These are phyloP conservation scores for Brachymystax lenok DNA, from an alignment of 2,797 vertebrate genomes.

Conservation along the genomic window DNA sequence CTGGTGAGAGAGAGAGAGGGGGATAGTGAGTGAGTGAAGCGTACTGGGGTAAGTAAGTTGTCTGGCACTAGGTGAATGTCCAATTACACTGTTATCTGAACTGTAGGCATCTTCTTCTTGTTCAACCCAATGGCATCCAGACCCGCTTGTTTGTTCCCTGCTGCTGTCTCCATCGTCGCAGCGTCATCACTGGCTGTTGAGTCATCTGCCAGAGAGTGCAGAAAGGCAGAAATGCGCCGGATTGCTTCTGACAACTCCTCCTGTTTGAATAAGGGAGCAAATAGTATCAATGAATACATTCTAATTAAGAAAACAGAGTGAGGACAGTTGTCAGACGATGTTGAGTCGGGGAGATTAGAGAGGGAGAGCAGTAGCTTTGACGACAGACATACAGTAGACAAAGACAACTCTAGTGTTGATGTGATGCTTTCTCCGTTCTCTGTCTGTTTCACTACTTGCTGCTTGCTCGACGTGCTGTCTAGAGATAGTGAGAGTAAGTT, in stretches of 20 bases:
- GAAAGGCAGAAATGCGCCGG: slow-evolving; percentile 81
- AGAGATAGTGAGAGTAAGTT: slow-evolving; percentile 51
- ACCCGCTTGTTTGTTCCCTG: slow-evolving; percentile 80
- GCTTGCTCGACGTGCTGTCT: slow-evolving; percentile 30
- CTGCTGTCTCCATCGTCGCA: slow-evolving; percentile 45
- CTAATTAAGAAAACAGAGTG: slow-evolving; percentile 83
- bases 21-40: slow-evolving; percentile 83
- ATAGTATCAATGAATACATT: slow-evolving; percentile 78
- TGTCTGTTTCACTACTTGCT: slow-evolving; percentile 16
- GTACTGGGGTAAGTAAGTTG: slow-evolving; percentile 97
- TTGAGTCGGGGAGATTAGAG: slow-evolving; percentile 30
- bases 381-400: slow-evolving; percentile 80
- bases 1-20: slow-evolving; percentile 84
- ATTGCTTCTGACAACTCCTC: slow-evolving; percentile 83
- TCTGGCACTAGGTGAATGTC: slow-evolving; percentile 99
- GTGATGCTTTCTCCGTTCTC: background rate
- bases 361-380: slow-evolving; percentile 2
- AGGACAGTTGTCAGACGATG: slow-evolving; percentile 58
- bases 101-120: slow-evolving; percentile 84
- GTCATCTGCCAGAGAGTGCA: slow-evolving; percentile 81
- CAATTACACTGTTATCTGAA: slow-evolving; percentile 96
- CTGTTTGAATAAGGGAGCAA: slow-evolving; percentile 85
- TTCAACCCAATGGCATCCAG: slow-evolving; percentile 82
- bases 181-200: slow-evolving; percentile 62
- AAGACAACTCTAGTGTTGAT: slow-evolving; percentile 71